phyloP scores from a whole-genome alignment of 2,888 invertebrate genomes.

The Arge pagana region DNA sequence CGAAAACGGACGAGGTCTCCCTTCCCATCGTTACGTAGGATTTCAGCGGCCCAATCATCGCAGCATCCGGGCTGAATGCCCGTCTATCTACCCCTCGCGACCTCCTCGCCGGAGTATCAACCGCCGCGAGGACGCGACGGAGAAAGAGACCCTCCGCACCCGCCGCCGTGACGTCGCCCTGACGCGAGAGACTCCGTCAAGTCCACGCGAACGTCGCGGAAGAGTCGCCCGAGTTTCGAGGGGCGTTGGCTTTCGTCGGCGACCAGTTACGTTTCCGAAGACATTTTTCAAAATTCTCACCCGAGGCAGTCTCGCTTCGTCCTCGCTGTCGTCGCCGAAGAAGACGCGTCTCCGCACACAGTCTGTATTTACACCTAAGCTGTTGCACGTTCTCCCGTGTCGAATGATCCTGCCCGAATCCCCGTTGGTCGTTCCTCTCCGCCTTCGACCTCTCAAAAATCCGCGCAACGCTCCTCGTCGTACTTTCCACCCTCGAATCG shows the following conservation, averaged over 20 bases:
- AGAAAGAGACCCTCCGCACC: too few species aligned
- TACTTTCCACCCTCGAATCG: too few species aligned
- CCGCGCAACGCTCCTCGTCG: too few species aligned
- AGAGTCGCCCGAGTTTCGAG: conserved; percentile 33
- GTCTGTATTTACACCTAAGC: too few species aligned
- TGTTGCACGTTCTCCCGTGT: too few species aligned
- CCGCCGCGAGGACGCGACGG: conserved; percentile 40
- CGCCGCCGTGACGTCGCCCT: conserved; percentile 24
- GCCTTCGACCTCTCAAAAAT: too few species aligned
- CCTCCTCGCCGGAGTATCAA: conserved; percentile 55
- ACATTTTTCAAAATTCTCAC: neutral
- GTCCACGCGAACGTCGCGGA: conserved; percentile 34
- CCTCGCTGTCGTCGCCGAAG: too few species aligned
- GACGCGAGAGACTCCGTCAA: conserved; percentile 26
- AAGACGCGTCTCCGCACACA: too few species aligned
- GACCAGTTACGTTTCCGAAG: neutral
- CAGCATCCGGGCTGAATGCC: conserved; percentile 56
- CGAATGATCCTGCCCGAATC: too few species aligned
- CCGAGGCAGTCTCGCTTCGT: neutral
- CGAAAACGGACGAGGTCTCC: conserved; percentile 49
- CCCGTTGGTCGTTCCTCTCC: too few species aligned
- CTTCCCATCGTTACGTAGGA: conserved; percentile 44
- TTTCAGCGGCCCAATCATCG: conserved; percentile 57
- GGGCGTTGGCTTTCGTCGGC: conserved; percentile 49
- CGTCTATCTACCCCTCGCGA: conserved; percentile 64